Evolutionary conservation across 2,888 invertebrate genomes (phyloP).

Genomic region (Drepanosiphum platanoidis): DNA sequence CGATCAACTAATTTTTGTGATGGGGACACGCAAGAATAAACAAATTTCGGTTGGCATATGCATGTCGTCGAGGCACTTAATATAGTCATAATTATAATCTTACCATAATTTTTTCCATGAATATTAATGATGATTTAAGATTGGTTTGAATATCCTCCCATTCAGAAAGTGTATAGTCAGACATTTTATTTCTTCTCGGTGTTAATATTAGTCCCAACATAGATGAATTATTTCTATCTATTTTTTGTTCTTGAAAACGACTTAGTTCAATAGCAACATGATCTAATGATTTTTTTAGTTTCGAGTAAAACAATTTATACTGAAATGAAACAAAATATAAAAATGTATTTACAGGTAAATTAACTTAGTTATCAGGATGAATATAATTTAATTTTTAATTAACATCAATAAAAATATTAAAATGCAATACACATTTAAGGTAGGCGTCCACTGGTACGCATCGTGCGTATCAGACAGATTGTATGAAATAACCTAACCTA

Average conservation of each 20-base stretch:
- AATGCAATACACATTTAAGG: too few relatives aligned
- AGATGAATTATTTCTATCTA: slow-evolving; percentile 11
- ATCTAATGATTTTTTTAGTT: slow-evolving; percentile 41
- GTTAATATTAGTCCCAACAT: slow-evolving; percentile 24
- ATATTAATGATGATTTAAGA: slow-evolving; percentile 35
- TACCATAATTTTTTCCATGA: slow-evolving; percentile 49
- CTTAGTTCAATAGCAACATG: neutral
- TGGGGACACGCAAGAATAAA: too few relatives aligned
- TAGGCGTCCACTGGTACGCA: too few relatives aligned
- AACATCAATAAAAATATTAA: too few relatives aligned
- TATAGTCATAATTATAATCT: neutral
- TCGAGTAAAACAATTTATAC: slow-evolving; percentile 41
- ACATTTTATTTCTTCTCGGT: slow-evolving; percentile 9
- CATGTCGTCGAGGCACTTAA: too few relatives aligned
- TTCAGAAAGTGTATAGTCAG: slow-evolving; percentile 25
- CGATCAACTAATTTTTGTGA: too few relatives aligned
- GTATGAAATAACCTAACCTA: too few relatives aligned
- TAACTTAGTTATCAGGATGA: too few relatives aligned
- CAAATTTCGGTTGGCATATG: too few relatives aligned
- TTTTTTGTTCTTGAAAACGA: slow-evolving; percentile 35
- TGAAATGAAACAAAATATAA: slow-evolving; percentile 27
- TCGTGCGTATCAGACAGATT: too few relatives aligned
- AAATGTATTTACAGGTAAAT: too few relatives aligned
- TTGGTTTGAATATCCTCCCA: slow-evolving; percentile 44
- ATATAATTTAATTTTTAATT: too few relatives aligned